phyloP scores from a whole-genome alignment of 2,797 vertebrate species.

The Neopelma chrysocephalum region DNA sequence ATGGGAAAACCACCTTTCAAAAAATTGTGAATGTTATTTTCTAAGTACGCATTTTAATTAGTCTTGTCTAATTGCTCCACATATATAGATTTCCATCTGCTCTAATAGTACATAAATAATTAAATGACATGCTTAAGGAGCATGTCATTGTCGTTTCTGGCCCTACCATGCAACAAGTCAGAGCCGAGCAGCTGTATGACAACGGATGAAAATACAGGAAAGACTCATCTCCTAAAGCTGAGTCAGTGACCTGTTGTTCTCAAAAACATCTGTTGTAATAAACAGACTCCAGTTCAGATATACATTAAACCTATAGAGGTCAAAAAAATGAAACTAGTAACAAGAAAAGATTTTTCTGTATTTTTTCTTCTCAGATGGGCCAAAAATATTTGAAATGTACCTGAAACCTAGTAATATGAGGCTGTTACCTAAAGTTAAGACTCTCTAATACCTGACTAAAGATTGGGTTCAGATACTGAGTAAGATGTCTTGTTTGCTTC shows the following conservation, averaged over 20 bases:
- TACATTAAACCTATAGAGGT: not conserved
- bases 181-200: not conserved
- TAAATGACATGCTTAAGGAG: not conserved
- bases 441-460: not conserved
- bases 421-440: not conserved
- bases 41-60: not conserved
- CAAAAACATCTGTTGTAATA: constrained; percentile 17
- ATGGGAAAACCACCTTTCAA: not conserved
- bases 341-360: not conserved
- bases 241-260: constrained; percentile 50
- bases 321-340: not conserved
- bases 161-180: not conserved
- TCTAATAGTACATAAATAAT: constrained; percentile 4
- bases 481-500: constrained; percentile 51
- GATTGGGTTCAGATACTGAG: constrained; percentile 4
- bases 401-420: not conserved
- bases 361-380: not conserved
- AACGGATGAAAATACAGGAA: constrained; percentile 17
- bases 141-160: not conserved
- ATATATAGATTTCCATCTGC: not conserved
- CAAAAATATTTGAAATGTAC: not conserved
- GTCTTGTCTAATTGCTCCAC: not conserved
- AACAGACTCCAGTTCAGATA: not conserved
- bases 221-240: constrained; percentile 22
- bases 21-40: not conserved